These are phyloP conservation scores for Heliconius nattereri DNA, from an alignment of 1,140 invertebrate genomes.

Conservation along the genomic window DNA sequence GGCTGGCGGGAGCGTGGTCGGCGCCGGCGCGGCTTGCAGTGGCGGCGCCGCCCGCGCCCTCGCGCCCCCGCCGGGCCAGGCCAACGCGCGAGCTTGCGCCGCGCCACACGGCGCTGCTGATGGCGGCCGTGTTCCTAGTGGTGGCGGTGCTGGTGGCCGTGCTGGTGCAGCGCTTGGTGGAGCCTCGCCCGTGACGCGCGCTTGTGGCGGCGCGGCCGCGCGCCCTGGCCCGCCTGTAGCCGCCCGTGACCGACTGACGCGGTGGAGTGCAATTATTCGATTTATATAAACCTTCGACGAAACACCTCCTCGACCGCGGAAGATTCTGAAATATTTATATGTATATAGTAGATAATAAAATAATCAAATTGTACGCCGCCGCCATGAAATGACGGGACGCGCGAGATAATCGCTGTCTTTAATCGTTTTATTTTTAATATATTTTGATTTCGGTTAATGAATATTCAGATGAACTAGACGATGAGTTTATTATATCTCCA, in stretches of 20 bases:
- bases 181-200: constrained; percentile 67
- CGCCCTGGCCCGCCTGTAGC: constrained; percentile 57
- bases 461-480: constrained; percentile 17
- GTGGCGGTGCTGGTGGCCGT: constrained; percentile 85
- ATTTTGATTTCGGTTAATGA: constrained; percentile 22
- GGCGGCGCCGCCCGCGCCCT: constrained; percentile 46
- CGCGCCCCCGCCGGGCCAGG: constrained; percentile 44
- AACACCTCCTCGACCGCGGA: neutral
- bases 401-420: constrained; percentile 32
- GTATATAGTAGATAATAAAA: constrained; percentile 45
- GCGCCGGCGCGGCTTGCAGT: constrained; percentile 81
- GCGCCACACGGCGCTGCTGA: constrained; percentile 84
- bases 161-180: constrained; percentile 80
- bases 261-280: constrained; percentile 41
- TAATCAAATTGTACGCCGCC: constrained; percentile 35
- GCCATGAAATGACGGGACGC: constrained; percentile 37
- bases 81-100: constrained; percentile 79
- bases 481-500: constrained; percentile 22
- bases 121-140: constrained; percentile 83
- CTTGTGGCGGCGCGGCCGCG: constrained; percentile 54
- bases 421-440: constrained; percentile 26
- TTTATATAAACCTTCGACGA: constrained; percentile 24
- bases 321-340: constrained; percentile 39
- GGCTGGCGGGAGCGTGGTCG: constrained; percentile 86
- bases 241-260: constrained; percentile 23